phyloP scores from a whole-genome alignment of 2,888 invertebrate species.

The Mythimna pallens region DNA sequence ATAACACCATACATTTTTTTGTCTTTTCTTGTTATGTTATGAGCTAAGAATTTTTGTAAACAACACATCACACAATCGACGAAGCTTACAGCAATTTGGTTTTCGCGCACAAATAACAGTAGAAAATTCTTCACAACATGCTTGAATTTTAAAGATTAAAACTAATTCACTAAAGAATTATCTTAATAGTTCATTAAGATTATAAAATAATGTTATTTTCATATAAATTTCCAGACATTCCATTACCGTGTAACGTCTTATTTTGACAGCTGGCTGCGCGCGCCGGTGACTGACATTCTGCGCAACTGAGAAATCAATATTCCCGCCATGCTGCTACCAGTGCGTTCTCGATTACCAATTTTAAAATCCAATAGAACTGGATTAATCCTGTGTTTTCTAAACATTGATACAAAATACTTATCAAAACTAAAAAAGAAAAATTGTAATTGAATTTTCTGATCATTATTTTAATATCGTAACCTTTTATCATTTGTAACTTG shows the following conservation, averaged over 20 bases:
- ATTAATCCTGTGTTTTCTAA: not conserved
- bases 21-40: slow-evolving; percentile 15
- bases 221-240: slow-evolving; percentile 43
- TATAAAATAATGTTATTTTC: slow-evolving; percentile 28
- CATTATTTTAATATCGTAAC: not conserved
- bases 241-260: slow-evolving; percentile 57
- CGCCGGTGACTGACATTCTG: slow-evolving; percentile 71
- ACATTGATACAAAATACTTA: not conserved
- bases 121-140: slow-evolving; percentile 11
- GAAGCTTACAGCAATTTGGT: slow-evolving; percentile 26
- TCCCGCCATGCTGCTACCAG: slow-evolving; percentile 51
- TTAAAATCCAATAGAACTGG: not conserved
- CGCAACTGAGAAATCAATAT: slow-evolving; percentile 80
- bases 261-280: slow-evolving; percentile 83
- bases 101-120: slow-evolving; percentile 6
- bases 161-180: not conserved
- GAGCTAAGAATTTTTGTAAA: slow-evolving; percentile 54
- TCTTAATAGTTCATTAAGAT: slow-evolving; percentile 16
- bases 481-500: not conserved
- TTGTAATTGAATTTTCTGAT: not conserved
- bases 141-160: slow-evolving; percentile 18
- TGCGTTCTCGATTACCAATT: slow-evolving; percentile 60
- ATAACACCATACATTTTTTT: slow-evolving; percentile 20
- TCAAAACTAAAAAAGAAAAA: no score
- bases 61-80: slow-evolving; percentile 44